These are phyloP conservation scores for Nycticorax nycticorax DNA, from an alignment of 2,113 vertebrate species.

Conservation along the genomic window DNA sequence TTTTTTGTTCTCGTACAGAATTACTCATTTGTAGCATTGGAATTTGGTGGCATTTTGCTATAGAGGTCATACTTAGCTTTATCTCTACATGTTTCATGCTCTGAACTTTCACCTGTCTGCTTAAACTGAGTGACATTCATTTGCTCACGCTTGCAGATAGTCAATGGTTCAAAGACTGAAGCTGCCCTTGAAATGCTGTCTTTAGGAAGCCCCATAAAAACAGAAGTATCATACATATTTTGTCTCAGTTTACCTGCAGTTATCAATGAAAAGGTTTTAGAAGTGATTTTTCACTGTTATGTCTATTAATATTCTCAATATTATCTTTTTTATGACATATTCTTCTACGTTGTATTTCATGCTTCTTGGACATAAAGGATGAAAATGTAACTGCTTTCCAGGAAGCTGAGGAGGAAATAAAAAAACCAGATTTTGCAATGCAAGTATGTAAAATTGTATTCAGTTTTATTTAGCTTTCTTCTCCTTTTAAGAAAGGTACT, in stretches of 20 bases:
- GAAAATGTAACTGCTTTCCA: slow-evolving; percentile 47
- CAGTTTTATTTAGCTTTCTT: background rate
- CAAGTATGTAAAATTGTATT: slow-evolving; percentile 72
- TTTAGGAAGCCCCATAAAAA: background rate
- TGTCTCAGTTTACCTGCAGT: background rate
- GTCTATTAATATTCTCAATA: background rate
- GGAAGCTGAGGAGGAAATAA: slow-evolving; percentile 66
- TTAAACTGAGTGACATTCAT: background rate
- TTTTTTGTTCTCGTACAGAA: background rate
- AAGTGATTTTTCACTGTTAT: background rate
- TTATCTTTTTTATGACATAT: background rate
- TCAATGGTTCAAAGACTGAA: background rate
- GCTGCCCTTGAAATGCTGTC: background rate
- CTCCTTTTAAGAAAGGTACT: background rate
- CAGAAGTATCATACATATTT: background rate
- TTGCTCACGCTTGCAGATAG: background rate
- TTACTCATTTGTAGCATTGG: background rate
- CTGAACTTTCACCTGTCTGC: background rate
- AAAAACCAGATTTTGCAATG: slow-evolving; percentile 64
- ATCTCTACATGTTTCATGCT: background rate
- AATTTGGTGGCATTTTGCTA: background rate
- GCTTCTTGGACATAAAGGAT: slow-evolving; percentile 64
- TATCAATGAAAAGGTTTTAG: background rate
- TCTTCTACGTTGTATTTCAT: slow-evolving; percentile 25
- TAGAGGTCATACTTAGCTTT: background rate